These are phyloP conservation scores for Ectropis crepuscularia DNA, from an alignment of 2,888 invertebrate genomes.

Conservation along the genomic window DNA sequence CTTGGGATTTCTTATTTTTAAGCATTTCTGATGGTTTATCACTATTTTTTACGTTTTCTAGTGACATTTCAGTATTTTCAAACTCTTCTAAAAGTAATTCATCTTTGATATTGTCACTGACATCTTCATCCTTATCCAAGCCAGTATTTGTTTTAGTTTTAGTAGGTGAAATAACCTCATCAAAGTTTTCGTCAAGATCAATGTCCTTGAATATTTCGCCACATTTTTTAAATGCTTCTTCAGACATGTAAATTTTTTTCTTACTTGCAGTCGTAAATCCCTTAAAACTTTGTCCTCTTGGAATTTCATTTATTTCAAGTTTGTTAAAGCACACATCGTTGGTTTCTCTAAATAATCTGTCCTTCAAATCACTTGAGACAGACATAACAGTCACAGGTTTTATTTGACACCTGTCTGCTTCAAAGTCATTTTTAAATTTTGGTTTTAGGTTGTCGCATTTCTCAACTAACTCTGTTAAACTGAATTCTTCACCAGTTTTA, in stretches of 20 bases:
- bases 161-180: not conserved
- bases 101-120: constrained; percentile 24
- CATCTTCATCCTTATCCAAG: constrained; percentile 17
- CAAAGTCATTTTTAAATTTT: not conserved
- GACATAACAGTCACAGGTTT: not conserved
- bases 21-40: constrained; percentile 54
- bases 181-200: constrained; percentile 11
- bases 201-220: constrained; percentile 20
- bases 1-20: constrained; percentile 57
- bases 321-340: not conserved
- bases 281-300: constrained; percentile 35
- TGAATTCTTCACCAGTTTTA: constrained; percentile 41
- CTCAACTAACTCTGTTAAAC: constrained; percentile 57
- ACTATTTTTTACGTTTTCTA: constrained; percentile 37
- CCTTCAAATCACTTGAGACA: not conserved
- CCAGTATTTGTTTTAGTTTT: not conserved
- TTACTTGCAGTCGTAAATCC: constrained; percentile 66
- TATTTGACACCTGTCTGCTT: not conserved
- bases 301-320: not conserved
- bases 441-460: constrained; percentile 43
- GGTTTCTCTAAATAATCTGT: not conserved
- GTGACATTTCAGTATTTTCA: constrained; percentile 54
- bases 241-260: constrained; percentile 50
- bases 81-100: constrained; percentile 54
- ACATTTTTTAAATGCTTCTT: constrained; percentile 5